These are phyloP conservation scores for Peromyscus leucopus DNA, from an alignment of 2,113 vertebrate species.

Conservation along the genomic window DNA sequence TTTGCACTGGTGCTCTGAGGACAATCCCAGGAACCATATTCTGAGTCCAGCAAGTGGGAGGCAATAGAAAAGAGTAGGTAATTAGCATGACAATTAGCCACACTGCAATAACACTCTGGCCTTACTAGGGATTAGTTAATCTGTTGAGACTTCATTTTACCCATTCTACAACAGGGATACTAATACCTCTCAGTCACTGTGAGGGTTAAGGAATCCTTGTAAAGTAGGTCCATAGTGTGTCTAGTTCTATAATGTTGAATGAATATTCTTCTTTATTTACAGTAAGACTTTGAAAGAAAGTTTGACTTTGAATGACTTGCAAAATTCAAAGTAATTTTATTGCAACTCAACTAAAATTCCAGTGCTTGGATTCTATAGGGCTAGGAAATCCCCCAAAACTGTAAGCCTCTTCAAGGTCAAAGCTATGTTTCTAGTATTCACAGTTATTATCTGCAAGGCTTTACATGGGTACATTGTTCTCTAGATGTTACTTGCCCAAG, in stretches of 20 bases:
- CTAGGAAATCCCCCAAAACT: background rate
- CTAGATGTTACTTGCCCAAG: background rate
- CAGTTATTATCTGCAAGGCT: background rate
- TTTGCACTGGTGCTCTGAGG: background rate
- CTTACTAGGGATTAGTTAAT: background rate
- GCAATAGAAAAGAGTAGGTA: background rate
- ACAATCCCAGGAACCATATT: background rate
- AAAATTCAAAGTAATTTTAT: conserved; percentile 32
- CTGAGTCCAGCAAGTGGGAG: background rate
- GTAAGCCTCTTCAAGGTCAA: background rate
- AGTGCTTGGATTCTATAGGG: background rate
- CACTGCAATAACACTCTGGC: background rate
- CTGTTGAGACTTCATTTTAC: conserved; percentile 1
- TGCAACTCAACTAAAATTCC: background rate
- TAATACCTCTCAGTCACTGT: background rate
- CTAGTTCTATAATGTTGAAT: background rate
- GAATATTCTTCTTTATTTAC: background rate
- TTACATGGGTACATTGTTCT: background rate
- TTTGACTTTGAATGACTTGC: conserved; percentile 38
- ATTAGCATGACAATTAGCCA: background rate
- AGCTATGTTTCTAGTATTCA: background rate
- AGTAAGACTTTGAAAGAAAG: background rate
- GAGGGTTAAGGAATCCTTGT: background rate
- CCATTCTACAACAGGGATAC: background rate
- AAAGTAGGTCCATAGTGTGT: background rate